Evolutionary conservation across 2,888 invertebrate species (phyloP).

Genomic region (Leptopilina myrica): DNA sequence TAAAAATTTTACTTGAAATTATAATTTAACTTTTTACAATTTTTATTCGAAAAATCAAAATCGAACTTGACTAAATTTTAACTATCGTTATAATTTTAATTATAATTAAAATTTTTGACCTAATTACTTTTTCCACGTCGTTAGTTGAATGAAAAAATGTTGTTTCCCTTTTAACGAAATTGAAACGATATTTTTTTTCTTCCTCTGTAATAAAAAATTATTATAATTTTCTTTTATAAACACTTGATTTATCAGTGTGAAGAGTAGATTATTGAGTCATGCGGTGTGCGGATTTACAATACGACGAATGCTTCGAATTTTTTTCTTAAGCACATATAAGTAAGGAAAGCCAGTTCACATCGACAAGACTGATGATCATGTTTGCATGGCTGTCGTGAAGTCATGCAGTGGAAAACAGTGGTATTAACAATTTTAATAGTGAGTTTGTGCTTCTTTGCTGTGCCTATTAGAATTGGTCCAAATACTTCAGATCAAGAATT

Average conservation of each 20-base stretch:
- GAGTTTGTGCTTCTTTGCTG: constrained; percentile 75
- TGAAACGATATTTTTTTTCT: neutral
- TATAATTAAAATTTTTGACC: no score
- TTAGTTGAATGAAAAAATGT: no score
- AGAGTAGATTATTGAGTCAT: neutral
- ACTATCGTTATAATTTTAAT: no score
- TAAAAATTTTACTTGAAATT: no score
- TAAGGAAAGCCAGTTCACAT: constrained; percentile 17
- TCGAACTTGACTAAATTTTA: no score
- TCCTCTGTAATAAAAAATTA: neutral
- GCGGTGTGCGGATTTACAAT: constrained; percentile 9
- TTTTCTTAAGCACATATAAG: neutral
- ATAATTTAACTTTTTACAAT: no score
- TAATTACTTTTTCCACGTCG: no score
- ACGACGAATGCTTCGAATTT: neutral
- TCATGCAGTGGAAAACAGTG: constrained; percentile 75
- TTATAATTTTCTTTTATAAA: neutral
- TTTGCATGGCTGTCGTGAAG: constrained; percentile 47
- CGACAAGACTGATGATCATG: constrained; percentile 25
- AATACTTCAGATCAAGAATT: constrained; percentile 64
- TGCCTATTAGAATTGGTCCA: constrained; percentile 76
- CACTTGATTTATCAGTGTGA: neutral
- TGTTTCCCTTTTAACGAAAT: neutral
- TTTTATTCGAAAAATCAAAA: no score
- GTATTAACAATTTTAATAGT: constrained; percentile 69